Evolutionary conservation across 1,140 invertebrate genomes (phyloP), one percentile per base, ranked within the genome.

Genomic region (Drosophila paulistorum): DNA sequence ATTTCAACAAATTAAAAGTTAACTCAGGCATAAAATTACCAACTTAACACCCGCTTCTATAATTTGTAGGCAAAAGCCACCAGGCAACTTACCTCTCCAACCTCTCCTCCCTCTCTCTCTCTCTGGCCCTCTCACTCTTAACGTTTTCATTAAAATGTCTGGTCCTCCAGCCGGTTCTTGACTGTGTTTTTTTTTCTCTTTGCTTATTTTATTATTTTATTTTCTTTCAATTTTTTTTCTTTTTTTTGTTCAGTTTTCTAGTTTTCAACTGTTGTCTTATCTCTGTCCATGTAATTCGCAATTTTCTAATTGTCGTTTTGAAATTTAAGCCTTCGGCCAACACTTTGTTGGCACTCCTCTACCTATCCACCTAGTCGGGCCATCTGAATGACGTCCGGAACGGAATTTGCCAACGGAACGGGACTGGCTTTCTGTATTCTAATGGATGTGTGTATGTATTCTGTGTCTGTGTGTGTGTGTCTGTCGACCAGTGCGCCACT

Each of bases 11-110:
- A 89, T 89, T 89, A 89, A 89, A 89, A 84, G 84, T 84, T 84
- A 84, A 81, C 80, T 89, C 84, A 77, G 89, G 89, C 89, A 91
- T 91, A 91, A 91, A 91, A 91, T 91, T 91, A 91, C 81, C 89
- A 91, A 85, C 79, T 91, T 91, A 91, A 91, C 89, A 91, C 89
- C 89, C 89, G 89, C 80, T 80, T 65, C 66, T 48, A 68, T 33
- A 59, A 37, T 17, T 42, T 45, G 54, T 51, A 48, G 48, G 59
- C 59, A 59, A 65, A 65, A 20, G 58, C 65, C 59, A 68, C 71
- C 58, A 20, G 65, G 65, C 71, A 72, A 75, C 48, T 74, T 74
- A 14, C 11, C 37, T 5, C 10, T 39, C 11, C 37, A 39, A 30
- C 65, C 62, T 30, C 6, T 33, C 10, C 23, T 57, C 55, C 26